Base-by-base conservation (phyloP, 2,113 vertebrate species). In the Cyprichromis sp. region DNA sequence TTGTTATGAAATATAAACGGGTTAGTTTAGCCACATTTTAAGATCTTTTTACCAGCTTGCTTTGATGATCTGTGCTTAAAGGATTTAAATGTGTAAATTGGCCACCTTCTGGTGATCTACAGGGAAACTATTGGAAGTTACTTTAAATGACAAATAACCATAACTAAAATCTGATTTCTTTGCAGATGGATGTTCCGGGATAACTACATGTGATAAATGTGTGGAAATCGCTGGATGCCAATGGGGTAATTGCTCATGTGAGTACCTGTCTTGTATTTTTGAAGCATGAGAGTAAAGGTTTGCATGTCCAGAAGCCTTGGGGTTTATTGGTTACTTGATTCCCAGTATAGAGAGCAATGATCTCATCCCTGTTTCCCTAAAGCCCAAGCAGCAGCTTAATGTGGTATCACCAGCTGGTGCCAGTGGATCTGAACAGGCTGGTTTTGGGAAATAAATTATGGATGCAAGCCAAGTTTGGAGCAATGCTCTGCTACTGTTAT, bases 221-320 rank as follows among this genome's bases (percentile, higher is more conserved):
- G 10, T 21, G 4, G 34, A 2, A 8, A 3, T 2, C 1, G 0
- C 1, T 34, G 54, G 3, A 1, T 97, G 96, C 78, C 2, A 2
- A 2, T 97, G 96, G 96, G 1, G 55, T 45, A 88, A 85, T 8
- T 97, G 96, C 89, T 11, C 50, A 88, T 38, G 96, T 97, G 87
- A 96, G 96, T 96, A 88, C 82, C 50, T 82, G 34, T 81, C 71
- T 13, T 79, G 36, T 76, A 82, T 86, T 84, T 88, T 81, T 91
- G 24, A 10, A 63, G 24, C 2, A 12, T 66, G 24, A 24, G 59
- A 34, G 17, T 61, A 94, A 87, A 92, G 88, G 87, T 93, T 86
- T 94, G 81, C 94, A 50, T 83, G 83, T 80, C 17, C 36, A 55
- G 71, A 82, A 45, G 80, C 80, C 85, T 38, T 89, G 83, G 80